Percentiles rank a stretch among this genome's conserved stretches.
Conservation (phyloP, 2,797 vertebrate species). For the Hapalemur alaotrensis region DNA sequence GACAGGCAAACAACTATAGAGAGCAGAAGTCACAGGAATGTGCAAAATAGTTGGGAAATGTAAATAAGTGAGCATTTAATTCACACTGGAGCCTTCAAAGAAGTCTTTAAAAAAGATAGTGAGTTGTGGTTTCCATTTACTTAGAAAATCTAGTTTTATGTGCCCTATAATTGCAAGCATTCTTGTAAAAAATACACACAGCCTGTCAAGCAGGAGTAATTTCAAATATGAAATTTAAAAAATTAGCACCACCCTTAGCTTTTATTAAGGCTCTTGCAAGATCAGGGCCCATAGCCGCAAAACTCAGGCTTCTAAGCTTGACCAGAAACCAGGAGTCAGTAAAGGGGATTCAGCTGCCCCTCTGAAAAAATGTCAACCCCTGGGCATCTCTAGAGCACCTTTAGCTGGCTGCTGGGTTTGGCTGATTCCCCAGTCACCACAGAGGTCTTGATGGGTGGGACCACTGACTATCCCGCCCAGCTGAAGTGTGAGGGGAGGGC, state of each 20-base stretch:
- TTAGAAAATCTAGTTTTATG: constrained; percentile 14
- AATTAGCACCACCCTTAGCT: not conserved
- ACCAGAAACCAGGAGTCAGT: not conserved
- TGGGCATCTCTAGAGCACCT: not conserved
- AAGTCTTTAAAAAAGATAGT: not conserved
- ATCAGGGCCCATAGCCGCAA: not conserved
- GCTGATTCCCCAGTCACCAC: not conserved
- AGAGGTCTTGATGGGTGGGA: not conserved
- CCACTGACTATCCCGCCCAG: not conserved
- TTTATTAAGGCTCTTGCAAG: not conserved
- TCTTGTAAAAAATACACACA: not conserved
- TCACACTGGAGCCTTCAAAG: not conserved
- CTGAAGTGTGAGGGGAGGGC: not conserved
- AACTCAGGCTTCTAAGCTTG: not conserved
- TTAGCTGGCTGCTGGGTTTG: not conserved
- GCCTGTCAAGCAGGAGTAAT: not conserved
- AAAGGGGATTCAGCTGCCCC: not conserved
- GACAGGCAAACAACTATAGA: not conserved
- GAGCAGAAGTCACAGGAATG: not conserved
- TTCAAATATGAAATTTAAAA: constrained; percentile 21
- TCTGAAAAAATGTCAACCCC: not conserved
- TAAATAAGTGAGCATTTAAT: constrained; percentile 14
- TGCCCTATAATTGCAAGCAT: not conserved
- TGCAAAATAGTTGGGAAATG: constrained; percentile 41
- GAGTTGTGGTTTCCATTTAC: constrained; percentile 18